Evolutionary conservation across 2,113 vertebrate genomes (phyloP).

Genomic region (Hyperoodon ampullatus): DNA sequence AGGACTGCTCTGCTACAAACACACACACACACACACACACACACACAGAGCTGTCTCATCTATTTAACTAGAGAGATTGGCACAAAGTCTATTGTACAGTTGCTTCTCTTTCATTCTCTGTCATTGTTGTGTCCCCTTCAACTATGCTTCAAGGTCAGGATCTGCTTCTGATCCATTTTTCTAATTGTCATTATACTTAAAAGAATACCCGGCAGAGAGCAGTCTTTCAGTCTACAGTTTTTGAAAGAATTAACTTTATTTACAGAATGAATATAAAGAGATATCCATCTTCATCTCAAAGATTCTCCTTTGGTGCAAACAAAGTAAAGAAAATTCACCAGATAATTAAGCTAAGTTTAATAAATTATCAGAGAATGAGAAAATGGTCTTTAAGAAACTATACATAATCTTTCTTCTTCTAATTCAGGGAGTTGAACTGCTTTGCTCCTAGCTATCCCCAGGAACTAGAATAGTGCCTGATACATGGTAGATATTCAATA

Average conservation of each 20-base stretch:
- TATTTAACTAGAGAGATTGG: not conserved
- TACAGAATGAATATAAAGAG: not conserved
- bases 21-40: not conserved
- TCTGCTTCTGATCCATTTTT: not conserved
- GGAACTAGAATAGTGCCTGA: not conserved
- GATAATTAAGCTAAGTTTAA: not conserved
- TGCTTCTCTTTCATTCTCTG: not conserved
- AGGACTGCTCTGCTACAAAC: accelerated
- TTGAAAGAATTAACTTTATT: conserved; percentile 5
- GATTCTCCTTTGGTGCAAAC: not conserved
- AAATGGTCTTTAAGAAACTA: not conserved
- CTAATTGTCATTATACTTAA: not conserved
- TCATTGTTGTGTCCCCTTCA: no score
- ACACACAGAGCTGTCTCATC: not conserved
- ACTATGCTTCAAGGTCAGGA: not conserved
- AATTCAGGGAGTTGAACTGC: not conserved
- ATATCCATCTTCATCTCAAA: not conserved
- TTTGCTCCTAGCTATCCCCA: no score
- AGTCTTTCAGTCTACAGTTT: not conserved
- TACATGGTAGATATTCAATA: not conserved
- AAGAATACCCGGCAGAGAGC: not conserved
- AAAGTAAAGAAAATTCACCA: not conserved
- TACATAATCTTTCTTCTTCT: not conserved
- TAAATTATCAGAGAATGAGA: not conserved
- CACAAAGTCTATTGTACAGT: not conserved